These are phyloP conservation scores for Galbula dea DNA, from an alignment of 2,113 vertebrate genomes.

Conservation along the genomic window DNA sequence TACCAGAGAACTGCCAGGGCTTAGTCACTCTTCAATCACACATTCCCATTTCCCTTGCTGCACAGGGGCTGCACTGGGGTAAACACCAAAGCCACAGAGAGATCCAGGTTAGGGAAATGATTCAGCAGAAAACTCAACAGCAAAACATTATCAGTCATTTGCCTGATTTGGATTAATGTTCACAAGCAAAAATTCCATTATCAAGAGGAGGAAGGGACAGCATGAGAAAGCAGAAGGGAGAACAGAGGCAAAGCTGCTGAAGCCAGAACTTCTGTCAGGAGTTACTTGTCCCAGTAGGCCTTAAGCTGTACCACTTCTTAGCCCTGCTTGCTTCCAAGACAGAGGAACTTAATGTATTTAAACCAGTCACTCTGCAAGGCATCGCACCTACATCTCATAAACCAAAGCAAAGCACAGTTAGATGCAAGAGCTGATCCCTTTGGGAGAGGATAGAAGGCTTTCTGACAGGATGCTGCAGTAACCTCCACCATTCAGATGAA, in stretches of 20 bases:
- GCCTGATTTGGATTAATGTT: neutral
- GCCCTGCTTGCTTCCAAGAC: neutral
- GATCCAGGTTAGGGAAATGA: neutral
- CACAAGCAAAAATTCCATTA: neutral
- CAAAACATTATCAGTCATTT: neutral
- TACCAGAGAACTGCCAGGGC: neutral
- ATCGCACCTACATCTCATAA: neutral
- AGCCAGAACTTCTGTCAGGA: neutral
- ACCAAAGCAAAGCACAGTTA: neutral
- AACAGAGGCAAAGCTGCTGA: neutral
- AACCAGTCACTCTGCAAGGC: neutral
- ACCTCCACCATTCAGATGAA: neutral
- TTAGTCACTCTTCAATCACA: neutral
- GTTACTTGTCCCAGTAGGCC: neutral
- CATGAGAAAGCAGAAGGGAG: neutral
- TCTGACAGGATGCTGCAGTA: neutral
- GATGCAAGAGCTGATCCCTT: too few relatives aligned
- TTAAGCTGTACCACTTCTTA: neutral
- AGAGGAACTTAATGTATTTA: neutral
- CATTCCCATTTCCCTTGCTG: fast-evolving
- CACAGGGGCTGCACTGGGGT: neutral
- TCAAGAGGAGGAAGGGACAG: neutral
- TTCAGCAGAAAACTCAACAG: neutral
- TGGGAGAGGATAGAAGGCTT: neutral
- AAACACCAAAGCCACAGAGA: neutral